Evolutionary conservation across 1,140 invertebrate genomes (phyloP).

Genomic region (Caerostris darwini): DNA sequence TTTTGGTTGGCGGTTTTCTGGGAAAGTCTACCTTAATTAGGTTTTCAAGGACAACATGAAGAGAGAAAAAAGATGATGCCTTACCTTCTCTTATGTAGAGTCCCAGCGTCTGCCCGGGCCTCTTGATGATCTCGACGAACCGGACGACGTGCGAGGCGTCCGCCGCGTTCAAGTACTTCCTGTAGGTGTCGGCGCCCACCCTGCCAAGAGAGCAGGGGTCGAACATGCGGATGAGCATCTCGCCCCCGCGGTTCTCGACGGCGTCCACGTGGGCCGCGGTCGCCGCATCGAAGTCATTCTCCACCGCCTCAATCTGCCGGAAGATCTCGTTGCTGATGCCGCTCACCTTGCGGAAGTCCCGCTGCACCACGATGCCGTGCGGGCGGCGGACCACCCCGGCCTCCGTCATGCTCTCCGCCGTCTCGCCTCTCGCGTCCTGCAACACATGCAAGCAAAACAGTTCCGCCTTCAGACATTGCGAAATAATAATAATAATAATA

Average conservation of each 20-base stretch:
- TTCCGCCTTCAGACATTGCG: too few relatives aligned
- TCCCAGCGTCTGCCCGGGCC: conserved; percentile 98
- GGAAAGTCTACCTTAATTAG: too few relatives aligned
- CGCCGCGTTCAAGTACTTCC: conserved; percentile 77
- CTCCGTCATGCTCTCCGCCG: conserved; percentile 67
- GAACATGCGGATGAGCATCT: conserved; percentile 96
- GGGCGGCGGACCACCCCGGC: conserved; percentile 37
- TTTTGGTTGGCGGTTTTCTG: too few relatives aligned
- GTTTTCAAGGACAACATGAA: too few relatives aligned
- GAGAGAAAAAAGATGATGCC: not conserved
- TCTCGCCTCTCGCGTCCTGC: conserved; percentile 61
- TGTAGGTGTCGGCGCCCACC: conserved; percentile 87
- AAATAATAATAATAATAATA: too few relatives aligned
- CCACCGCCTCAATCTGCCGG: conserved; percentile 96
- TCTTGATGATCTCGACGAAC: conserved; percentile 99
- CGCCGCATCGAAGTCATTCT: conserved; percentile 95
- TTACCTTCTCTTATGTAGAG: conserved; percentile 96
- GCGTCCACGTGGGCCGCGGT: conserved; percentile 92
- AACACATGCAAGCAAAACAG: not conserved
- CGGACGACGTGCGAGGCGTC: conserved; percentile 85
- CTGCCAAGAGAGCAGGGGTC: conserved; percentile 90
- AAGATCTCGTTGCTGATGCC: conserved; percentile 97
- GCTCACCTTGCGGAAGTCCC: conserved; percentile 96
- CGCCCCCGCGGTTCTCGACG: conserved; percentile 93
- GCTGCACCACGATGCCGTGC: conserved; percentile 92